These are phyloP conservation scores for Eretmodus cyanostictus DNA, from an alignment of 2,113 vertebrate species.

Conservation along the genomic window DNA sequence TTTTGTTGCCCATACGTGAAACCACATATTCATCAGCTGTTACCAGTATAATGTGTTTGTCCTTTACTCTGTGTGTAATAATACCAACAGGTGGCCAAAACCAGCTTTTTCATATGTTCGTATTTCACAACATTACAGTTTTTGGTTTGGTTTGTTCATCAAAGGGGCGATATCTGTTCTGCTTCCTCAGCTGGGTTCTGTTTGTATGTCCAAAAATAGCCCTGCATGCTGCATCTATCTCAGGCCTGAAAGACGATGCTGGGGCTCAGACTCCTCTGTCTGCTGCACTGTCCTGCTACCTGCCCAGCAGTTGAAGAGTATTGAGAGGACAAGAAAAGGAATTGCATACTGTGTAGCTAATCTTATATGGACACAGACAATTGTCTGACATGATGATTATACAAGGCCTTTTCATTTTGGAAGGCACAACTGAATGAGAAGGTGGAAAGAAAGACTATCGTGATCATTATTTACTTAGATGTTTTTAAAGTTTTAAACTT, in stretches of 20 bases:
- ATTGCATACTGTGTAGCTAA: neutral
- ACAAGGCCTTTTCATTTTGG: neutral
- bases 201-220: constrained; percentile 16
- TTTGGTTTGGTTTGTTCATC: neutral
- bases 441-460: neutral
- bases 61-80: neutral
- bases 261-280: neutral
- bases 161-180: neutral
- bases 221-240: constrained; percentile 67
- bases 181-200: neutral
- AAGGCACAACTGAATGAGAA: neutral
- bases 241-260: constrained; percentile 27
- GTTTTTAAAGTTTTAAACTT: neutral
- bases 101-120: neutral
- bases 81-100: neutral
- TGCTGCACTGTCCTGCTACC: neutral
- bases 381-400: neutral
- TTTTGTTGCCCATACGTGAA: constrained; percentile 8
- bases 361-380: neutral
- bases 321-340: neutral
- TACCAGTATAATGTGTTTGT: neutral
- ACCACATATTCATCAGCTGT: neutral
- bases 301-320: neutral
- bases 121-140: neutral
- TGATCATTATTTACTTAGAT: neutral